Conservation (phyloP, 1,140 invertebrate genomes). For the Pseudomyrmex dendroicus region DNA sequence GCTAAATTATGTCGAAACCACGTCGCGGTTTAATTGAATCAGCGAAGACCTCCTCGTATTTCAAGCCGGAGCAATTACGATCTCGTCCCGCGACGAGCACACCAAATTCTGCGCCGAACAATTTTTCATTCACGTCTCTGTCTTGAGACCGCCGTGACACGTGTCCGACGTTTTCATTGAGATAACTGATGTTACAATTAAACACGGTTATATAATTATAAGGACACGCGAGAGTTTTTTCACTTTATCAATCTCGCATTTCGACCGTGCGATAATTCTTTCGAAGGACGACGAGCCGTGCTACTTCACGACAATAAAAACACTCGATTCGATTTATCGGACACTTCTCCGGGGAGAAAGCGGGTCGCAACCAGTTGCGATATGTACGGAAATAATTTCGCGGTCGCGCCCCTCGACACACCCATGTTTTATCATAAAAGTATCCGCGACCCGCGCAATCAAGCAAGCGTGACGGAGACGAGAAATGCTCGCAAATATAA, state of each 20-base stretch:
- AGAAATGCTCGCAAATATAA: slow-evolving; percentile 50
- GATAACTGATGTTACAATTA: no score
- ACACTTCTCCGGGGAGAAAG: neutral
- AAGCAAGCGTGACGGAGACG: slow-evolving; percentile 36
- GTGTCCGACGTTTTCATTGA: no score
- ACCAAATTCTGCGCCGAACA: neutral
- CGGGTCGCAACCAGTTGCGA: slow-evolving; percentile 7
- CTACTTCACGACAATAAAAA: neutral
- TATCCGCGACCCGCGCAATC: slow-evolving; percentile 38
- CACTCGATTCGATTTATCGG: slow-evolving; percentile 36
- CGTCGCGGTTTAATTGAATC: slow-evolving; percentile 66
- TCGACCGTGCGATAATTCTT: no score
- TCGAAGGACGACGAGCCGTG: neutral
- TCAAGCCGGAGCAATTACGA: slow-evolving; percentile 54
- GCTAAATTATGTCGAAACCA: slow-evolving; percentile 60
- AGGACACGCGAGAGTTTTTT: no score
- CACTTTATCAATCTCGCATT: neutral
- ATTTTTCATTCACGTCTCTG: neutral
- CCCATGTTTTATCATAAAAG: slow-evolving; percentile 34
- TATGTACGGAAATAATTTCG: slow-evolving; percentile 52
- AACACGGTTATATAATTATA: no score
- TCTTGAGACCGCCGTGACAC: slow-evolving; percentile 14
- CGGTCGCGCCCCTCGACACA: slow-evolving; percentile 28
- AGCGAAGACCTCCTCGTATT: slow-evolving; percentile 51
- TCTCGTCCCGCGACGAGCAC: neutral